These are phyloP conservation scores for Liolophura sinensis DNA, from an alignment of 1,140 invertebrate genomes.

Conservation along the genomic window DNA sequence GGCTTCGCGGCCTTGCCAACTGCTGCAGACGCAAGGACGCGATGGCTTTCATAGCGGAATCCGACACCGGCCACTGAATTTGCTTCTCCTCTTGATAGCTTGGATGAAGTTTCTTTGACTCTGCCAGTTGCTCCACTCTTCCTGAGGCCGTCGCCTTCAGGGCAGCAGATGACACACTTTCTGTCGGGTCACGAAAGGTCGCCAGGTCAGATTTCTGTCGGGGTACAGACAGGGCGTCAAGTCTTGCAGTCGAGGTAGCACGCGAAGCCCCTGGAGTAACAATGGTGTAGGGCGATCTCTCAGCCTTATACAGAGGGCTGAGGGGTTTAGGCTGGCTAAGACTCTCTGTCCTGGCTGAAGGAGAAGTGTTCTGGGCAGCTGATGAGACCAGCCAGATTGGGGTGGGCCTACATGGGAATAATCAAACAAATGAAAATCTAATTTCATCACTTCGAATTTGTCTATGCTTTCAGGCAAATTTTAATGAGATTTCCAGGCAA, in stretches of 20 bases:
- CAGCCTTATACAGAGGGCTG: constrained; percentile 22
- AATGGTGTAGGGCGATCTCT: constrained; percentile 35
- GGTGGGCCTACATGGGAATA: constrained; percentile 22
- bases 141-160: constrained; percentile 22
- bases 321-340: constrained; percentile 30
- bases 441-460: neutral
- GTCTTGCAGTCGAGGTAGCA: constrained; percentile 22
- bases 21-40: constrained; percentile 43
- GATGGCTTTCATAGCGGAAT: constrained; percentile 37
- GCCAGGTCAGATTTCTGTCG: constrained; percentile 24
- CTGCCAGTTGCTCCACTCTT: constrained; percentile 35
- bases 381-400: constrained; percentile 43
- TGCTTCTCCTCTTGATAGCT: constrained; percentile 34
- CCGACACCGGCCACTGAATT: constrained; percentile 36
- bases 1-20: constrained; percentile 41
- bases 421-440: neutral
- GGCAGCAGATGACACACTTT: constrained; percentile 22
- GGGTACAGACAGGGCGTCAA: constrained; percentile 30
- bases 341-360: constrained; percentile 24
- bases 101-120: constrained; percentile 32
- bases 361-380: constrained; percentile 26
- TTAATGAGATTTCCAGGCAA: neutral
- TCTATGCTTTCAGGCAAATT: neutral
- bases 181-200: constrained; percentile 16
- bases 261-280: constrained; percentile 25